phyloP scores from a whole-genome alignment of 2,113 vertebrate genomes.

The Hypanus sabinus region DNA sequence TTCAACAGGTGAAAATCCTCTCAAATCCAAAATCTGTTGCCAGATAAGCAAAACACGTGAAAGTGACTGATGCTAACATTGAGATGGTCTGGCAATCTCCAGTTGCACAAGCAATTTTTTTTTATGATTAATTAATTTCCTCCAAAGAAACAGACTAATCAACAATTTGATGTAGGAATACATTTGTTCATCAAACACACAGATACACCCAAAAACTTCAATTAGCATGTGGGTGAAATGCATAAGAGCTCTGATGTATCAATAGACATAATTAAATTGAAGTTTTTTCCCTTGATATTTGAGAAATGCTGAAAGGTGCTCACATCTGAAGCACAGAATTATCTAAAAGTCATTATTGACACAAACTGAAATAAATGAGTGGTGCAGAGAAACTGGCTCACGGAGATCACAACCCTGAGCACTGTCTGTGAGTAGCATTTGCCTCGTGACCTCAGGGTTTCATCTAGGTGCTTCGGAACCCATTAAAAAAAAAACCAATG shows the following conservation, averaged over 20 bases:
- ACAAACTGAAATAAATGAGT: background rate
- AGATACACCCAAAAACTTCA: background rate
- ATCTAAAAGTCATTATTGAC: background rate
- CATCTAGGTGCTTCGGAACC: no score
- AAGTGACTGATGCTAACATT: constrained; percentile 50
- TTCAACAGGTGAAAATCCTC: constrained; percentile 44
- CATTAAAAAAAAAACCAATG: no score
- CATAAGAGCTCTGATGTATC: background rate
- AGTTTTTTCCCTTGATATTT: background rate
- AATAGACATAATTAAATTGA: background rate
- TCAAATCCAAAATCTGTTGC: constrained; percentile 57
- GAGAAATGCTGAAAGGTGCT: background rate
- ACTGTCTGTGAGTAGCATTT: no score
- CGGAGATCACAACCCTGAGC: no score
- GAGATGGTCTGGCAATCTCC: constrained; percentile 45
- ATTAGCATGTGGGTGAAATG: background rate
- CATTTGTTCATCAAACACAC: constrained; percentile 43
- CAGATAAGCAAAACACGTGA: constrained; percentile 56
- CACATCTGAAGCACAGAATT: background rate
- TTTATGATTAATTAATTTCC: background rate
- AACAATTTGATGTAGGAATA: constrained; percentile 42
- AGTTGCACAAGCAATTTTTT: constrained; percentile 40
- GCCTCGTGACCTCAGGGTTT: no score
- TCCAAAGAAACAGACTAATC: background rate
- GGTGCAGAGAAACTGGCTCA: no score